These are phyloP conservation scores for Tenthredo notha DNA, from an alignment of 2,888 invertebrate genomes.

Conservation along the genomic window DNA sequence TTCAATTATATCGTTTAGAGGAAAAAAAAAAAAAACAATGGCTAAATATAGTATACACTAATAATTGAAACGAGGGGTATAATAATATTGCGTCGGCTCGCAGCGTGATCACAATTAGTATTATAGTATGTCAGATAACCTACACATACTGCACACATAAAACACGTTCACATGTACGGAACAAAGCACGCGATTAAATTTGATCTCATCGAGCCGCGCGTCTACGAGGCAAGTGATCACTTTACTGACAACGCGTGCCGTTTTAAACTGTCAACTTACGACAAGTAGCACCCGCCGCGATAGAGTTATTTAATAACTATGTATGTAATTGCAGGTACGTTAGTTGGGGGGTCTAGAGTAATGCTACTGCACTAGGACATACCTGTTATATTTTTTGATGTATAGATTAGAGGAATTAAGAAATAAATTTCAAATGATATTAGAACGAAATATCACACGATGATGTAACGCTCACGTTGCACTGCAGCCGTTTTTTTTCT, in stretches of 20 bases:
- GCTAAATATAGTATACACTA: neutral
- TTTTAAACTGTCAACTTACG: neutral
- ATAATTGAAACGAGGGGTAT: neutral
- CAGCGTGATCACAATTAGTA: neutral
- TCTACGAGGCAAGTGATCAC: neutral
- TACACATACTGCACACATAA: neutral
- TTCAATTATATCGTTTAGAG: too few relatives aligned
- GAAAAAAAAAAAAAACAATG: neutral
- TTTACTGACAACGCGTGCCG: slow-evolving; percentile 22
- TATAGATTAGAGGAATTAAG: neutral
- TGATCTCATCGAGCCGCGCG: slow-evolving; percentile 26
- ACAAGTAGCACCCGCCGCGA: neutral
- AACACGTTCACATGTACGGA: neutral
- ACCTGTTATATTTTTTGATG: neutral
- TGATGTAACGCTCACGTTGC: neutral
- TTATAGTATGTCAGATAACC: neutral
- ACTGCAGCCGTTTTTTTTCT: neutral
- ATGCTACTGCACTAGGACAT: neutral
- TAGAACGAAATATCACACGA: neutral
- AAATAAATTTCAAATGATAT: neutral
- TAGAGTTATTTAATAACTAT: neutral
- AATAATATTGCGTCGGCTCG: neutral
- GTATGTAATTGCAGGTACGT: too few relatives aligned
- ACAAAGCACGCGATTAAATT: neutral
- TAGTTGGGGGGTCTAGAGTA: too few relatives aligned